These are phyloP conservation scores for Bombus huntii DNA, from an alignment of 1,140 invertebrate species.

Conservation along the genomic window DNA sequence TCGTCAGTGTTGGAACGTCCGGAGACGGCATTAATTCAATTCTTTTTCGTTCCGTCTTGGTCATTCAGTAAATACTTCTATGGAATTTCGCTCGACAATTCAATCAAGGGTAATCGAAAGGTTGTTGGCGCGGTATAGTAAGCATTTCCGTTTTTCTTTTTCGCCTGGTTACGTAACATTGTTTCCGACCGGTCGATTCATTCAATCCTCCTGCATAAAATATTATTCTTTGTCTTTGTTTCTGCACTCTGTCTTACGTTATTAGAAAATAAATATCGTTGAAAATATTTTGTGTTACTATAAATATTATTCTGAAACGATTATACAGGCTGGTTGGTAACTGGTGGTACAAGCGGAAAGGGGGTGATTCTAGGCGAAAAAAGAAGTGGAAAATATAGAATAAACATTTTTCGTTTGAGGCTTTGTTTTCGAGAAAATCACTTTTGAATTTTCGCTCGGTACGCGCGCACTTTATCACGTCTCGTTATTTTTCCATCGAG, in stretches of 20 bases:
- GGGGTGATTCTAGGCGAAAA: too few species aligned
- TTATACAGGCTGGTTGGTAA: too few species aligned
- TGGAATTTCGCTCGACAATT: conserved; percentile 14
- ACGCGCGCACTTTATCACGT: too few species aligned
- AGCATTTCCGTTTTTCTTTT: not conserved
- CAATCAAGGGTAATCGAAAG: conserved; percentile 15
- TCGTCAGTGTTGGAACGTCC: not conserved
- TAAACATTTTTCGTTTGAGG: too few species aligned
- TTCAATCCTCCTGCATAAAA: not conserved
- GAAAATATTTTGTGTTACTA: not conserved
- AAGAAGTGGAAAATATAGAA: too few species aligned
- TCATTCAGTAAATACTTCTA: not conserved
- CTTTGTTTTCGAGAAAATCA: too few species aligned
- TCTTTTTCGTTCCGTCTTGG: not conserved
- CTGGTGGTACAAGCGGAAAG: too few species aligned
- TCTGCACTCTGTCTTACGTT: too few species aligned
- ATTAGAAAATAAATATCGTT: not conserved
- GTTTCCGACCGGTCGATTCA: not conserved
- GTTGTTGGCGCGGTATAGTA: not conserved
- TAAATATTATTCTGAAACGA: not conserved
- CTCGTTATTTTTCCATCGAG: too few species aligned
- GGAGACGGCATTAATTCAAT: conserved; percentile 13
- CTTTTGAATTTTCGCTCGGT: too few species aligned
- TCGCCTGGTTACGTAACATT: not conserved
- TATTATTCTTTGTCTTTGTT: not conserved